Percentiles rank a stretch among this genome's conserved stretches.
phyloP scores from a whole-genome alignment of 1,140 invertebrate species.

The Diploscapter pachys region DNA sequence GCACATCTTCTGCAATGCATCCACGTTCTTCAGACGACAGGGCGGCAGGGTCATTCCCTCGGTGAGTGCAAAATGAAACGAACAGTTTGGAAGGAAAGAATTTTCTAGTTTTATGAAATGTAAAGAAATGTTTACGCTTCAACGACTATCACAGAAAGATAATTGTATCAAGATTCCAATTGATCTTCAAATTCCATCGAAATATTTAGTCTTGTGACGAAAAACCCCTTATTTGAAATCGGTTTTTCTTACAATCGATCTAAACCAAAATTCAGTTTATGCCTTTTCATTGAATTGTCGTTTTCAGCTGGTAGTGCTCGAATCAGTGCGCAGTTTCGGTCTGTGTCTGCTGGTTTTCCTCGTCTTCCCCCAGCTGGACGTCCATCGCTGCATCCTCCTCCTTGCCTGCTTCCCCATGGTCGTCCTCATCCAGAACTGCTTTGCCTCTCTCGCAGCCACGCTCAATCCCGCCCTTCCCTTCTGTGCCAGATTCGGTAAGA shows the following conservation, averaged over 20 bases:
- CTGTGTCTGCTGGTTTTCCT: conserved; percentile 40
- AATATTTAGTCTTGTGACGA: conserved; percentile 5
- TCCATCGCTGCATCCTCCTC: conserved; percentile 45
- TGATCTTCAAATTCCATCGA: neutral
- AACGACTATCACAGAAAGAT: no score
- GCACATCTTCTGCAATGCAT: neutral
- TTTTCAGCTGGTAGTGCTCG: conserved; percentile 22
- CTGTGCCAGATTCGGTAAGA: conserved; percentile 13
- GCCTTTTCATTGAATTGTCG: no score
- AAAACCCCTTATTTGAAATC: neutral
- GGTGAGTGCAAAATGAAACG: no score
- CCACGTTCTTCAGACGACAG: no score
- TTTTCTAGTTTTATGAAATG: no score
- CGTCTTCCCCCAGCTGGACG: conserved; percentile 48
- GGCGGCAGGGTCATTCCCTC: no score
- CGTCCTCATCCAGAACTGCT: conserved; percentile 29
- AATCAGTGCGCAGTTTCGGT: conserved; percentile 17
- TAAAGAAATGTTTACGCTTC: no score
- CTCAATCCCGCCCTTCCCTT: conserved; percentile 11
- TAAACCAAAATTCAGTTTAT: no score
- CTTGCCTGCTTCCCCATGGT: conserved; percentile 31
- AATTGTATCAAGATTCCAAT: conserved; percentile 19
- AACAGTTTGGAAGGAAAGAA: no score
- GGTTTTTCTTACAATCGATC: neutral
- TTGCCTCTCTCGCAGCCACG: conserved; percentile 24